These are phyloP conservation scores for Rhea americana DNA, from an alignment of 2,113 vertebrate species.

Conservation along the genomic window DNA sequence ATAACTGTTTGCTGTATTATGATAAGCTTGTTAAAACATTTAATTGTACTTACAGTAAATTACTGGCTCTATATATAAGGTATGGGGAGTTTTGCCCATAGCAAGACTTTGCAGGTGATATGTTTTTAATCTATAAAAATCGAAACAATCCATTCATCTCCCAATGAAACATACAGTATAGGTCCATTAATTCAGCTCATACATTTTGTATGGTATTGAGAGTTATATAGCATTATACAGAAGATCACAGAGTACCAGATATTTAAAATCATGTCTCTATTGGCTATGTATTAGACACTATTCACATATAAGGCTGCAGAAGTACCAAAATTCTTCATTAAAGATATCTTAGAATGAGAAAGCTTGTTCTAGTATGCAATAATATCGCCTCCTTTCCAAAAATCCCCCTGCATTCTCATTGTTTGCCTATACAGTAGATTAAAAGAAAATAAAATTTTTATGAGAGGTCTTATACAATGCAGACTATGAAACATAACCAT, in stretches of 20 bases:
- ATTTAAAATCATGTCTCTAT: not conserved
- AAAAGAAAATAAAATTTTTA: not conserved
- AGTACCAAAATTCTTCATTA: not conserved
- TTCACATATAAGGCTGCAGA: not conserved
- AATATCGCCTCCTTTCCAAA: too few species aligned
- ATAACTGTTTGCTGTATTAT: not conserved
- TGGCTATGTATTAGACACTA: not conserved
- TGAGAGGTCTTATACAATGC: not conserved
- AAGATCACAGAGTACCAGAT: not conserved
- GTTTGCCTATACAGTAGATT: not conserved
- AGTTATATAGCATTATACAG: not conserved
- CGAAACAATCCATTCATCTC: not conserved
- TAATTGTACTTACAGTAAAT: not conserved
- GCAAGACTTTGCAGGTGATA: not conserved
- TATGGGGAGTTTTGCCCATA: fast-evolving
- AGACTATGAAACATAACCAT: not conserved
- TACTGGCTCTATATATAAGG: not conserved
- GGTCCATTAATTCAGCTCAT: fast-evolving
- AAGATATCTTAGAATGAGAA: not conserved
- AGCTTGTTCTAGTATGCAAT: not conserved
- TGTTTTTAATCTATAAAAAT: not conserved
- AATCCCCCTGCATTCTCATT: not conserved
- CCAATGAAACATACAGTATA: not conserved
- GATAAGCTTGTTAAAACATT: not conserved
- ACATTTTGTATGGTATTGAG: not conserved